Conservation (phyloP, 2,888 invertebrate genomes). For the Drosophila demipolita region DNA sequence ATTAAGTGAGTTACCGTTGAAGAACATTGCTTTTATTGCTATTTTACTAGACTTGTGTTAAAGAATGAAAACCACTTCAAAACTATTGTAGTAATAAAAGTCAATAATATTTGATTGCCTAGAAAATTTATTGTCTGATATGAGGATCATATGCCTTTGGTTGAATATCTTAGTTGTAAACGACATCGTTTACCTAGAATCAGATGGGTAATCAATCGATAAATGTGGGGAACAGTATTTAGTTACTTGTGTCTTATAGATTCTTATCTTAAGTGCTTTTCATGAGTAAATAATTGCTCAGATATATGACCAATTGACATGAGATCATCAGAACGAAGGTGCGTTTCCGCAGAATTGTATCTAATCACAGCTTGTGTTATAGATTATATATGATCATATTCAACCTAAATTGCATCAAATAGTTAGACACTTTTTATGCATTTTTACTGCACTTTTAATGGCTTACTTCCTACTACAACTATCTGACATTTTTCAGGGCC, state of each 20-base stretch:
- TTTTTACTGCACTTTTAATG: background rate
- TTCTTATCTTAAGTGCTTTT: slow-evolving; percentile 2
- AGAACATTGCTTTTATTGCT: background rate
- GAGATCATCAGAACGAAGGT: slow-evolving; percentile 34
- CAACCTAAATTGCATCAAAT: slow-evolving; percentile 23
- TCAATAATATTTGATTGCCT: background rate
- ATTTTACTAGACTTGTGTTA: background rate
- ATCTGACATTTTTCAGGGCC: background rate
- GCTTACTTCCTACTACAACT: background rate
- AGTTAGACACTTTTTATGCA: slow-evolving; percentile 11
- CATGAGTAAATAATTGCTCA: slow-evolving; percentile 5
- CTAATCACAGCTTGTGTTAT: slow-evolving; percentile 42
- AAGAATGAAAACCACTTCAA: background rate
- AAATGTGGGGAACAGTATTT: background rate
- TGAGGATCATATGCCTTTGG: too few species aligned
- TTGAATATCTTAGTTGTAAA: too few species aligned
- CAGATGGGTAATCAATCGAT: too few species aligned
- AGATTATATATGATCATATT: background rate
- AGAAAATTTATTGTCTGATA: background rate
- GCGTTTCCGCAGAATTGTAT: slow-evolving; percentile 40
- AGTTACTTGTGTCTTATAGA: background rate
- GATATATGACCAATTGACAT: slow-evolving; percentile 18
- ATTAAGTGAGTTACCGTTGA: background rate
- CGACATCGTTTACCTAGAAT: too few species aligned
- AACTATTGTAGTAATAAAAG: background rate